These are phyloP conservation scores for Euzophera pinguis DNA, from an alignment of 2,888 invertebrate genomes.

Conservation along the genomic window DNA sequence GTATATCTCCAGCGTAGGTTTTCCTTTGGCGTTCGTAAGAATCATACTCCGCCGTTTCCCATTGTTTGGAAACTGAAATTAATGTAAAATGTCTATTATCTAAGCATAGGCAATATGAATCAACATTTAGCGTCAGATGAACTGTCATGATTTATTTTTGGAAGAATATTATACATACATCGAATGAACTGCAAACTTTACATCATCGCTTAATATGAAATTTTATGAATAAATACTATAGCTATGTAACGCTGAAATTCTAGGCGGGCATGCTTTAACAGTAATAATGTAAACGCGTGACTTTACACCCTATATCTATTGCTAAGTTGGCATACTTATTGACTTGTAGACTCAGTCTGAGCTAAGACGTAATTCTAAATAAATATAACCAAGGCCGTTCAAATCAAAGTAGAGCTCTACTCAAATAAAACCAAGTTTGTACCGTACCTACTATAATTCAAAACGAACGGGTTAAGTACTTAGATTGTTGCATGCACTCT, in stretches of 20 bases:
- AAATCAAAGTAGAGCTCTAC: background rate
- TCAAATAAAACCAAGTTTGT: too few relatives aligned
- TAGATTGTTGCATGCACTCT: too few relatives aligned
- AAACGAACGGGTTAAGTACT: too few relatives aligned
- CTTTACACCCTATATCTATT: background rate
- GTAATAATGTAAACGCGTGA: too few relatives aligned
- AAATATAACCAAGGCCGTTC: background rate
- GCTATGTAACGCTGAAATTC: background rate
- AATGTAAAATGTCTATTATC: slow-evolving; percentile 10
- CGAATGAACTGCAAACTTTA: slow-evolving; percentile 20
- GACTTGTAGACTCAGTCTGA: background rate
- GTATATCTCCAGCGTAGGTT: slow-evolving; percentile 93
- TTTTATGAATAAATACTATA: slow-evolving; percentile 13
- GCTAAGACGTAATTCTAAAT: background rate
- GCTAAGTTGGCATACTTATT: slow-evolving; percentile 4
- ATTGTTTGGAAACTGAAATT: slow-evolving; percentile 79
- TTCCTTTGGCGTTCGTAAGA: slow-evolving; percentile 83
- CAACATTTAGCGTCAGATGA: slow-evolving; percentile 15
- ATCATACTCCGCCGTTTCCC: slow-evolving; percentile 87
- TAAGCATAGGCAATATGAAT: background rate
- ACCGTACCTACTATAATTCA: too few relatives aligned
- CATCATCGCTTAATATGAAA: slow-evolving; percentile 36
- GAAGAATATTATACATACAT: slow-evolving; percentile 20
- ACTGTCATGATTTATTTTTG: slow-evolving; percentile 46
- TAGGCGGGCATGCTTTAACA: too few relatives aligned